Base-by-base conservation (phyloP, 1,140 invertebrate genomes). In the Heliconius hermathena region DNA sequence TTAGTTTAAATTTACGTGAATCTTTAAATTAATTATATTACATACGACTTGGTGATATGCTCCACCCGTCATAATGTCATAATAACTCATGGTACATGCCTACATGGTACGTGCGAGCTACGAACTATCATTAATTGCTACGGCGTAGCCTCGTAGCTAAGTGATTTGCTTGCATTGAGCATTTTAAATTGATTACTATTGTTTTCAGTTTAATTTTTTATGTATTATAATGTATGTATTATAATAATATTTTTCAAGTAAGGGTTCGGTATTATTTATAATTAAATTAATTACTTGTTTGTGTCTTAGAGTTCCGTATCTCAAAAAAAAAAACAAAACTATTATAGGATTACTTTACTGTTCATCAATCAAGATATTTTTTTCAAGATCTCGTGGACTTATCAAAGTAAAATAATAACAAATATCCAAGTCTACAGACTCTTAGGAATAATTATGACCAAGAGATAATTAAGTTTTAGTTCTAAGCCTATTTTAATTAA, bases 41-140 rank as follows among this genome's bases (percentile, higher is more conserved):
- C 41, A 76, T 76, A 41, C 60, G 74, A 78, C 73, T 73, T 36
- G 49, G 49, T 77, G 71, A 33, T 36, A 66, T 49, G 76, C 46
- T 78, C 52, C 73, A 73, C 49, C 60, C 60, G 74, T 76, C 74
- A 71, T 57, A 71, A 41, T 73, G 76, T 73, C 71, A 78, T 78
- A 76, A 76, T 76, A 78, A 73, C 54, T 78, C 60, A 66, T 13
- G 54, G 54, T 72, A 36, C 46, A 52, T 54, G 49, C 49, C 49
- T 52, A 52, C 49, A 52, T 52, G 49, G 71, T 78, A 78, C 71
- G 71, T 73, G 71, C 70, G 49, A 73, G 76, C 76, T 78, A 78
- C 76, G 76, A 57, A 57, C 71, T 78, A 78, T 26, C 71, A 73
- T 78, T 78, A 78, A 78, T 78, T 78, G 76, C 76, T 78, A 78